Evolutionary conservation across 2,888 invertebrate genomes (phyloP).

Genomic region (Gerris lacustris): DNA sequence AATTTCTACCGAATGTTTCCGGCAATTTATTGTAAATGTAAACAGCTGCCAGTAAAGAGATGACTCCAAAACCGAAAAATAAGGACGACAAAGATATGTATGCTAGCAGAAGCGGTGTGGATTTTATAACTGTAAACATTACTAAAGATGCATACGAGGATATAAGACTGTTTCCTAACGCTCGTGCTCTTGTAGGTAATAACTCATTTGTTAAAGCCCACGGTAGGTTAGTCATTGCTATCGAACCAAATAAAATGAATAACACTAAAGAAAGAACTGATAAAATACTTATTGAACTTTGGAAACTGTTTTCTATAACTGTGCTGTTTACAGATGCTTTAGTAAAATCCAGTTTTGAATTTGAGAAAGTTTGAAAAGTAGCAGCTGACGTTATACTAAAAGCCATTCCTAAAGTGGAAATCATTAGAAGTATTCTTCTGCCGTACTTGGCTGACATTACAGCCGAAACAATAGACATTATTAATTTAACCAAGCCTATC

Average conservation of each 20-base stretch:
- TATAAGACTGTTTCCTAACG: slow-evolving; percentile 42
- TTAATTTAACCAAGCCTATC: slow-evolving; percentile 42
- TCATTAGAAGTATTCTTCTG: slow-evolving; percentile 41
- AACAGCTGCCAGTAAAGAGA: slow-evolving; percentile 38
- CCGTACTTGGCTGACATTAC: slow-evolving; percentile 41
- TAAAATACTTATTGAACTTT: not conserved
- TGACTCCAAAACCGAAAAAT: slow-evolving; percentile 41
- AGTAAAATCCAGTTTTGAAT: not conserved
- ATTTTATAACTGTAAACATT: slow-evolving; percentile 44
- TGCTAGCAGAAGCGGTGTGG: slow-evolving; percentile 41
- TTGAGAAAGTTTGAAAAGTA: not conserved
- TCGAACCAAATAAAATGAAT: slow-evolving; percentile 43
- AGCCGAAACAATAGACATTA: slow-evolving; percentile 42
- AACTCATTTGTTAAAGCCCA: slow-evolving; percentile 47
- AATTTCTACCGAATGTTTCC: slow-evolving; percentile 46
- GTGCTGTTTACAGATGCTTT: not conserved
- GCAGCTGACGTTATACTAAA: slow-evolving; percentile 26
- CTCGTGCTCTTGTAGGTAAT: slow-evolving; percentile 43
- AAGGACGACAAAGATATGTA: slow-evolving; percentile 38
- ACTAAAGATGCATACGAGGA: slow-evolving; percentile 43
- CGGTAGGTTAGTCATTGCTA: slow-evolving; percentile 46
- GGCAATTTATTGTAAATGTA: slow-evolving; percentile 44
- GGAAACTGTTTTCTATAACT: not conserved
- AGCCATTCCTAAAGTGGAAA: slow-evolving; percentile 44
- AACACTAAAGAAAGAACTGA: not conserved